A percentile compares a stretch with the other conserved stretches of the same genome.
Evolutionary conservation across 2,888 invertebrate genomes (phyloP).

Genomic region (Sicus ferrugineus): DNA sequence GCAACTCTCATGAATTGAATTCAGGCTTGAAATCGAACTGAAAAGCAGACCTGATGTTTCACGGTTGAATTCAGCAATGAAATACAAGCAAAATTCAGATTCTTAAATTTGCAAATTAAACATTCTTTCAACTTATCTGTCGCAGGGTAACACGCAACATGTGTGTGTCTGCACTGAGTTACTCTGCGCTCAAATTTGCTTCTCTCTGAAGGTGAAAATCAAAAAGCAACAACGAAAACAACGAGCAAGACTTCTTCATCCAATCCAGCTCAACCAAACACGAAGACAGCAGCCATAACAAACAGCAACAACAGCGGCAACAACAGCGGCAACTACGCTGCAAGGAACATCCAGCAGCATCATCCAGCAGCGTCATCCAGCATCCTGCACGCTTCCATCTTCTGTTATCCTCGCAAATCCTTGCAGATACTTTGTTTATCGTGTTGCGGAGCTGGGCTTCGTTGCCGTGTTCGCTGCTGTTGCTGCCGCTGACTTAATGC

Average conservation of each 20-base stretch:
- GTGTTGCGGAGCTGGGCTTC: neutral
- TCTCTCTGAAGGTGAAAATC: constrained; percentile 27
- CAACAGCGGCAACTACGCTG: constrained; percentile 26
- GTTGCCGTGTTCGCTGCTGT: constrained; percentile 11
- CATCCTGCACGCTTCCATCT: neutral
- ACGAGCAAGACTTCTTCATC: too few relatives aligned
- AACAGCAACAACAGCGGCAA: too few relatives aligned
- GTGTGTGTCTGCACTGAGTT: neutral
- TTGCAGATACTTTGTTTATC: constrained; percentile 35
- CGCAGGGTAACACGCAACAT: neutral
- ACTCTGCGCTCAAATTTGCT: constrained; percentile 13
- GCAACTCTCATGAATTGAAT: too few relatives aligned
- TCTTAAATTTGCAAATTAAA: too few relatives aligned
- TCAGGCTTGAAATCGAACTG: too few relatives aligned
- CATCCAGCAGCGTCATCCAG: neutral
- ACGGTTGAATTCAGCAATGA: too few relatives aligned
- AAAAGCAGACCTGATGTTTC: too few relatives aligned
- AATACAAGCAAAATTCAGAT: too few relatives aligned
- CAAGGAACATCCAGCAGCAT: constrained; percentile 13
- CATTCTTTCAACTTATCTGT: constrained; percentile 1
- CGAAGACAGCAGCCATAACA: too few relatives aligned
- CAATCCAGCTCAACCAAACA: too few relatives aligned
- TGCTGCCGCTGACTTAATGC: constrained; percentile 1
- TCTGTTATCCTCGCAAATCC: constrained; percentile 28
- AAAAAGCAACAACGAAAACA: constrained; percentile 9